These are phyloP conservation scores for Drosophila bocki DNA, from an alignment of 1,140 invertebrate genomes.

Conservation along the genomic window DNA sequence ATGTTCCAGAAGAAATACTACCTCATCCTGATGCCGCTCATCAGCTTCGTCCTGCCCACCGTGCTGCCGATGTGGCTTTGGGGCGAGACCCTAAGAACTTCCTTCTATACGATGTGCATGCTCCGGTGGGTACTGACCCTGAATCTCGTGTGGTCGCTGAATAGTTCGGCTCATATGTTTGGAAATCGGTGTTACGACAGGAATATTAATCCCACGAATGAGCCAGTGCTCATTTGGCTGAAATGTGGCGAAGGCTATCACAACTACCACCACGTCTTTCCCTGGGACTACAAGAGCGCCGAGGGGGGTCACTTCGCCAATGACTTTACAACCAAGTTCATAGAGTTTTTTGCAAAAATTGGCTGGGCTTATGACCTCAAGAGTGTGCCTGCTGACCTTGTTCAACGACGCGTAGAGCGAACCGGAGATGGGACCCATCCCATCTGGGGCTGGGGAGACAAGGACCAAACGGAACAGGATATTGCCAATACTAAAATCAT, in stretches of 20 bases:
- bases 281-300: constrained; percentile 95
- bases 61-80: constrained; percentile 92
- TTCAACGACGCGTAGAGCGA: constrained; percentile 88
- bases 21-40: constrained; percentile 90
- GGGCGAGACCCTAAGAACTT: constrained; percentile 91
- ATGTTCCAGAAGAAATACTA: constrained; percentile 96
- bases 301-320: constrained; percentile 91
- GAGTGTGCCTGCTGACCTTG: constrained; percentile 89
- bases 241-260: constrained; percentile 95
- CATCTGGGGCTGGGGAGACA: constrained; percentile 93
- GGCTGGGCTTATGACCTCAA: constrained; percentile 96
- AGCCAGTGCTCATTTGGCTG: constrained; percentile 87
- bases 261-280: constrained; percentile 98
- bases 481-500: constrained; percentile 87
- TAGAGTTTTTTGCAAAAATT: constrained; percentile 92
- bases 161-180: constrained; percentile 96
- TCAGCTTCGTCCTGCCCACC: constrained; percentile 95
- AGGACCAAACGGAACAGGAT: constrained; percentile 90
- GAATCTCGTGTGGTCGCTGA: constrained; percentile 97
- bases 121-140: constrained; percentile 94
- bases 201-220: constrained; percentile 92
- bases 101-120: constrained; percentile 93
- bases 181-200: constrained; percentile 96
- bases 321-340: constrained; percentile 93
- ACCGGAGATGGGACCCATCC: constrained; percentile 92